Conservation (phyloP, 2,888 invertebrate species). For the Eledona agricola region DNA sequence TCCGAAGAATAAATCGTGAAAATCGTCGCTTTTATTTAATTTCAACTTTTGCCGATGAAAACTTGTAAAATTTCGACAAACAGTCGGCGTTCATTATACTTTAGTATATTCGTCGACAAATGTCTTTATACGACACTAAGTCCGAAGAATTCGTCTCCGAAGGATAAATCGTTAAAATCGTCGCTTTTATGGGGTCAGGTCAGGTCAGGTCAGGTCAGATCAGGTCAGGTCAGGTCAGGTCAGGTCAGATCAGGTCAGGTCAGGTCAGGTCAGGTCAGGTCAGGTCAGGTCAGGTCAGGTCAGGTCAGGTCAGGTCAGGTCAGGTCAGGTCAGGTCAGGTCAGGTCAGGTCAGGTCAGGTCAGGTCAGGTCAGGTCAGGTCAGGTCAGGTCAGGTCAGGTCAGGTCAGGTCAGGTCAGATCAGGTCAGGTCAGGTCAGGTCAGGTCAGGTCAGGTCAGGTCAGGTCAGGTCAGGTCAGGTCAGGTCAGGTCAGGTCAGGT, state of each 20-base stretch:
- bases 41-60: too few species aligned
- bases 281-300: conserved; percentile 26
- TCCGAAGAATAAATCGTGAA: too few species aligned
- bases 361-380: conserved; percentile 30
- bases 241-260: conserved; percentile 19
- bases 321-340: conserved; percentile 33
- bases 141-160: too few species aligned
- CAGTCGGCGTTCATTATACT: too few species aligned
- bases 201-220: conserved; percentile 19
- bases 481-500: conserved; percentile 35
- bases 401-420: conserved; percentile 39
- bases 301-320: conserved; percentile 32
- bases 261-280: conserved; percentile 20
- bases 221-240: conserved; percentile 20
- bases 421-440: conserved; percentile 40
- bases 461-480: conserved; percentile 36
- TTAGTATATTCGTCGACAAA: too few species aligned
- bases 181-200: conserved; percentile 14
- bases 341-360: conserved; percentile 33
- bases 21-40: too few species aligned
- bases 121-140: too few species aligned
- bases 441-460: conserved; percentile 40
- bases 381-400: conserved; percentile 29
- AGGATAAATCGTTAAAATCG: too few species aligned
- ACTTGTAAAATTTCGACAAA: too few species aligned